These are phyloP conservation scores for Epinephelus awoara DNA, from an alignment of 2,797 vertebrate species.

Conservation along the genomic window DNA sequence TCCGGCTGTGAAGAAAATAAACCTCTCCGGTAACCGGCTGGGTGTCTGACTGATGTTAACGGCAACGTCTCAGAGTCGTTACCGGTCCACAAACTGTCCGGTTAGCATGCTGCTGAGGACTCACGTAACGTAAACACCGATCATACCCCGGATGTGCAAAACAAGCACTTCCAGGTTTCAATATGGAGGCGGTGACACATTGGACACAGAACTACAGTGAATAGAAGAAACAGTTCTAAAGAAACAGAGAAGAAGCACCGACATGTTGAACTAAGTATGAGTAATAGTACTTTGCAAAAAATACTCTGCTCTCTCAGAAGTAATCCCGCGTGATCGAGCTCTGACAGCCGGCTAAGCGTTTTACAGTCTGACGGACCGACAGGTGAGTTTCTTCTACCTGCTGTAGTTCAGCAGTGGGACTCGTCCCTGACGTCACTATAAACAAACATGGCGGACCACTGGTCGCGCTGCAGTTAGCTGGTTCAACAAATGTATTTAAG, in stretches of 20 bases:
- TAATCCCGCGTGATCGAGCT: too few relatives aligned
- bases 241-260: too few relatives aligned
- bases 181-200: not conserved
- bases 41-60: fast-evolving
- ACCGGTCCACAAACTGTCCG: fast-evolving
- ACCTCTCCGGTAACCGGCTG: not conserved
- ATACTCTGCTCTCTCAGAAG: too few relatives aligned
- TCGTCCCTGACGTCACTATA: constrained; percentile 25
- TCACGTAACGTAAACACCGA: not conserved
- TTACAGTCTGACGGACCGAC: not conserved
- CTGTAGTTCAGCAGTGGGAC: not conserved
- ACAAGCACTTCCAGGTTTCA: not conserved
- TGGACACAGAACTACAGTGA: not conserved
- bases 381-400: constrained; percentile 18
- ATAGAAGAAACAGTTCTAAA: not conserved
- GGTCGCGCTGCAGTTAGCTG: not conserved
- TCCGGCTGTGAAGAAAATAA: not conserved
- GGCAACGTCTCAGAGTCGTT: too few relatives aligned
- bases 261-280: too few relatives aligned
- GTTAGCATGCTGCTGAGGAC: not conserved
- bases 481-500: not conserved
- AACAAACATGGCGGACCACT: constrained; percentile 51
- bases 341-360: too few relatives aligned
- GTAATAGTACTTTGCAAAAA: too few relatives aligned
- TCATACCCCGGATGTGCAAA: constrained; percentile 7